Evolutionary conservation across 2,113 vertebrate species (phyloP).

Genomic region (Crotalus helleri): DNA sequence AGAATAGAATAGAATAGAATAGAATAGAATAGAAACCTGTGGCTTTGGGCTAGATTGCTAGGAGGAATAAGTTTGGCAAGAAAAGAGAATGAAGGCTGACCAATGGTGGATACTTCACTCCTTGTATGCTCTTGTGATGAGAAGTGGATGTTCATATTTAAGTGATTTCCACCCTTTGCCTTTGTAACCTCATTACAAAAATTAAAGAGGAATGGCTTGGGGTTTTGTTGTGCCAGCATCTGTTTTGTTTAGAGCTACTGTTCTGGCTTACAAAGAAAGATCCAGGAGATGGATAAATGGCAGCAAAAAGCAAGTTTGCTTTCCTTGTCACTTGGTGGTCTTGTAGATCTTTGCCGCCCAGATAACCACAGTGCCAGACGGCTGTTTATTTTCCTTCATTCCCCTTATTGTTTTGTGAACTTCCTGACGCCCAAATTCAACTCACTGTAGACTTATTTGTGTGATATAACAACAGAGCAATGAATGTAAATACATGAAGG

Average conservation of each 20-base stretch:
- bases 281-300: background rate
- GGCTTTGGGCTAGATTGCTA: constrained; percentile 31
- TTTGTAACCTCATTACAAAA: constrained; percentile 10
- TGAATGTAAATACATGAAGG: constrained; percentile 18
- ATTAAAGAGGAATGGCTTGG: constrained; percentile 16
- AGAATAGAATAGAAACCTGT: constrained; percentile 14
- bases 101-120: background rate
- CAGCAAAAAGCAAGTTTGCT: background rate
- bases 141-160: constrained; percentile 2
- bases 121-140: constrained; percentile 24
- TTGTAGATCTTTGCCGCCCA: background rate
- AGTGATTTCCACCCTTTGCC: background rate
- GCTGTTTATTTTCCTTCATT: background rate
- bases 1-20: too few species aligned
- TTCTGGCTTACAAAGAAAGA: background rate
- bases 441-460: constrained; percentile 13
- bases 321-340: background rate
- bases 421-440: constrained; percentile 23
- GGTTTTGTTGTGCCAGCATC: background rate
- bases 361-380: constrained; percentile 3
- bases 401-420: constrained; percentile 2
- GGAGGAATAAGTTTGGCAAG: constrained; percentile 35
- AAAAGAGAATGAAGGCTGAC: background rate
- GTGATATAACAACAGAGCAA: constrained; percentile 19
- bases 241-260: background rate